These are phyloP conservation scores for Oedothorax gibbosus DNA, from an alignment of 1,140 invertebrate species.

Conservation along the genomic window DNA sequence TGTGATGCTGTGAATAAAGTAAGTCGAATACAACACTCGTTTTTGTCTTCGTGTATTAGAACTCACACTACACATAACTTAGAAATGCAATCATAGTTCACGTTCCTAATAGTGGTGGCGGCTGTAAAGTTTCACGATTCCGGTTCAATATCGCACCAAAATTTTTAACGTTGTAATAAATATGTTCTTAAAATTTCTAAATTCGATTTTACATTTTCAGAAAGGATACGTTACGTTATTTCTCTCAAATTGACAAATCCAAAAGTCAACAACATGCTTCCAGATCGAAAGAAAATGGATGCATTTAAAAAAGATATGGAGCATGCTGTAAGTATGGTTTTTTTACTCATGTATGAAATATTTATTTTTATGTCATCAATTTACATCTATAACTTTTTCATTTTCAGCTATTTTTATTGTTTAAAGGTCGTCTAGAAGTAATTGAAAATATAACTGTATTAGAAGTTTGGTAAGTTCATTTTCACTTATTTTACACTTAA, in stretches of 20 bases:
- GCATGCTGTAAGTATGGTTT: constrained; percentile 24
- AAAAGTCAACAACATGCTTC: constrained; percentile 39
- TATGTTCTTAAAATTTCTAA: no score
- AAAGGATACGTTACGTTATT: constrained; percentile 37
- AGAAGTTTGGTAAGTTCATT: constrained; percentile 40
- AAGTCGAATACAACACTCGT: no score
- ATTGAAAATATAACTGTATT: constrained; percentile 56
- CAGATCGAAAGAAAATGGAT: constrained; percentile 45
- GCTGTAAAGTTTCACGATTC: no score
- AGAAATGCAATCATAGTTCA: no score
- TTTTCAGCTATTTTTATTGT: constrained; percentile 46
- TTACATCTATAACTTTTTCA: constrained; percentile 3
- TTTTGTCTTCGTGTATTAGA: no score
- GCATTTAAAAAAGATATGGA: constrained; percentile 60
- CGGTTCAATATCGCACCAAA: no score
- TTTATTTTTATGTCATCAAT: neutral
- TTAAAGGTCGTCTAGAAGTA: constrained; percentile 50
- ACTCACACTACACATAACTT: no score
- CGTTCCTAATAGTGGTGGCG: no score
- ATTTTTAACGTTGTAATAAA: no score
- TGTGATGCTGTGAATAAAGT: no score
- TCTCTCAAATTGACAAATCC: constrained; percentile 53
- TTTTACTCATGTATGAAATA: neutral
- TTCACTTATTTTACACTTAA: neutral
- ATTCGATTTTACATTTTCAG: neutral